A percentile compares a stretch with the other conserved stretches of the same genome.
phyloP scores from a whole-genome alignment of 2,888 invertebrate genomes.

The Nesidiocoris tenuis region DNA sequence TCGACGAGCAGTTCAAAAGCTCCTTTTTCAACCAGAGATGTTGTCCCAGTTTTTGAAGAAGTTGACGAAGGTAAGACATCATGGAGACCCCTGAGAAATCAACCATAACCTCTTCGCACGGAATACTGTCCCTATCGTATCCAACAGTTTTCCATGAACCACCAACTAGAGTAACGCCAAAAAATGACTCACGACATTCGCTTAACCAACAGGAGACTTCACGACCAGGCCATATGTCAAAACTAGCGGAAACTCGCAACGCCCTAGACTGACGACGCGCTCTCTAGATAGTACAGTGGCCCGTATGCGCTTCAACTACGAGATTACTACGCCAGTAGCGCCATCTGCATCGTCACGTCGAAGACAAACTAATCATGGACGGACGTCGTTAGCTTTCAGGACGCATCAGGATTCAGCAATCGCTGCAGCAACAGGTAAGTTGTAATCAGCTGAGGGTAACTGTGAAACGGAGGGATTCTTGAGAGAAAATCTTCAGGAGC shows the following conservation, averaged over 20 bases:
- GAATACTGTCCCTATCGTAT: too few relatives aligned
- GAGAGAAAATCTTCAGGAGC: too few relatives aligned
- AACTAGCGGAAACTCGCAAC: background rate
- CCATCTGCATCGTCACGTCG: background rate
- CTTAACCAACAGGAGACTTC: slow-evolving; percentile 34
- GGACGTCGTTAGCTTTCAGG: background rate
- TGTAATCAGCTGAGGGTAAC: too few relatives aligned
- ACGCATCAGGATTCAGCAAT: background rate
- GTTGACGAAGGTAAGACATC: slow-evolving; percentile 30
- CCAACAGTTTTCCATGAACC: too few relatives aligned
- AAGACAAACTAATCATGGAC: background rate
- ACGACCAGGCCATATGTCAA: slow-evolving; percentile 25
- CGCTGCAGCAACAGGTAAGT: background rate
- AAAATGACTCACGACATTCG: too few relatives aligned
- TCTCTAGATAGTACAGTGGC: slow-evolving; percentile 3
- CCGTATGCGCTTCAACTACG: slow-evolving; percentile 22
- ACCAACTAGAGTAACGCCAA: too few relatives aligned
- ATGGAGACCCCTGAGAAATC: too few relatives aligned
- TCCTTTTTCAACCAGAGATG: slow-evolving; percentile 4
- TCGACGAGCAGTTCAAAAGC: background rate
- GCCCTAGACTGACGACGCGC: slow-evolving; percentile 16
- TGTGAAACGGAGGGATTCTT: too few relatives aligned
- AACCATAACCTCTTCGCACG: too few relatives aligned
- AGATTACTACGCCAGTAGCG: slow-evolving; percentile 15
- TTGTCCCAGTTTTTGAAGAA: slow-evolving; percentile 36